A percentile compares a stretch with the other conserved stretches of the same genome.
These are phyloP conservation scores for Microchrysa polita DNA, from an alignment of 2,888 invertebrate genomes.

Conservation along the genomic window DNA sequence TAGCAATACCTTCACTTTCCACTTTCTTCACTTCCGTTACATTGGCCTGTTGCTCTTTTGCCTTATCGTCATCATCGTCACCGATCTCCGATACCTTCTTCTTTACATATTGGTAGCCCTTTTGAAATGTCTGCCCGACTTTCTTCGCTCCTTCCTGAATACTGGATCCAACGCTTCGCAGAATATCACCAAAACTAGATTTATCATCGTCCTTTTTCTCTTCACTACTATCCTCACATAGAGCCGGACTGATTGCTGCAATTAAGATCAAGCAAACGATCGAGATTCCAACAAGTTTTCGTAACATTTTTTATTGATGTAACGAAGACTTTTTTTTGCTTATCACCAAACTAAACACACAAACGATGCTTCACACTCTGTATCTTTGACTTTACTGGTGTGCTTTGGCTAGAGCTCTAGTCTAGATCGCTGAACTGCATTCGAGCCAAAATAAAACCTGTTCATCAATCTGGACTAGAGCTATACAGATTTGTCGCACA, in stretches of 20 bases:
- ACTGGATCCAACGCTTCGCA: constrained; percentile 1
- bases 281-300: not conserved
- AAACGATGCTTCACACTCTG: not conserved
- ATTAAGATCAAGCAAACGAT: not conserved
- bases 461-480: not conserved
- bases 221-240: constrained; percentile 23
- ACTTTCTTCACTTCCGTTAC: not conserved
- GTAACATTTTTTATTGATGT: not conserved
- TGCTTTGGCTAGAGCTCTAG: not conserved
- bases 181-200: constrained; percentile 10
- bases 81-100: constrained; percentile 28
- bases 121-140: constrained; percentile 57
- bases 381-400: constrained; percentile 14
- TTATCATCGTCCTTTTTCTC: constrained; percentile 19
- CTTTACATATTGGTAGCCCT: constrained; percentile 34
- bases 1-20: not conserved
- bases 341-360: too few relatives aligned
- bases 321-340: too few relatives aligned
- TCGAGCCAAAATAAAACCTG: not conserved
- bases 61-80: constrained; percentile 14
- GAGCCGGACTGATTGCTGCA: not conserved
- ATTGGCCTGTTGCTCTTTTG: not conserved
- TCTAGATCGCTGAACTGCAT: not conserved
- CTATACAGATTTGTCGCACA: not conserved
- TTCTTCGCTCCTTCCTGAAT: constrained; percentile 55